Percentiles rank a stretch among this genome's conserved stretches.
These are phyloP conservation scores for Staurois parvus DNA, from an alignment of 2,797 vertebrate genomes.

Conservation along the genomic window DNA sequence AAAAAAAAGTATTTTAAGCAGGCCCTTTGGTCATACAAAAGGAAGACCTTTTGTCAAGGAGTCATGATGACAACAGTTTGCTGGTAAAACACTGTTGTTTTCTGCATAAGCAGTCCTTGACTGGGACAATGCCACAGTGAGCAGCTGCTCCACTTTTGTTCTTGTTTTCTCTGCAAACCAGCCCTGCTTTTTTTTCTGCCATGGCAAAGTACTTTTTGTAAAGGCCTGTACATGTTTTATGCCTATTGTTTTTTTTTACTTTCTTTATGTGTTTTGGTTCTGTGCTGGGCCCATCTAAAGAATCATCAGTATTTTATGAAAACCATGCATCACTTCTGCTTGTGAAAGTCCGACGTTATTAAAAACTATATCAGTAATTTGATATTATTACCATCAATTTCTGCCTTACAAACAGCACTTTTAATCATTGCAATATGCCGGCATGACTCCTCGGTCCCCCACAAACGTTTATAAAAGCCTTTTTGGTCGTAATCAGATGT, in stretches of 20 bases:
- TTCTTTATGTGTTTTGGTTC: constrained; percentile 12
- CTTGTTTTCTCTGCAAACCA: too few species aligned
- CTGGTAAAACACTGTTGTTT: too few species aligned
- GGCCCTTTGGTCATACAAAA: too few species aligned
- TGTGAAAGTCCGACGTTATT: constrained; percentile 28
- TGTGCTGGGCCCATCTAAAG: constrained; percentile 8
- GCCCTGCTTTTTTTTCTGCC: neutral
- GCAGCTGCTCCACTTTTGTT: neutral
- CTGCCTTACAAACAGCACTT: neutral
- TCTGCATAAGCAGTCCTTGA: too few species aligned
- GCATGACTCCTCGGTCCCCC: neutral
- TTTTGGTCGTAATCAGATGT: neutral
- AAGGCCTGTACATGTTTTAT: neutral
- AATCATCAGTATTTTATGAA: constrained; percentile 40
- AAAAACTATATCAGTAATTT: constrained; percentile 33
- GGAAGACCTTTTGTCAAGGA: too few species aligned
- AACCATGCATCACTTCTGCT: constrained; percentile 21
- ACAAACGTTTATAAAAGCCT: constrained; percentile 10
- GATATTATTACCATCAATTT: constrained; percentile 35
- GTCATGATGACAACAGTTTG: too few species aligned
- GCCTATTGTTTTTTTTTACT: neutral
- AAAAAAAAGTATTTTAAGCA: too few species aligned
- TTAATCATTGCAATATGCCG: constrained; percentile 5
- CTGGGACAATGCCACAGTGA: too few species aligned
- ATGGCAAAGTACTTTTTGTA: neutral